phyloP scores from a whole-genome alignment of 2,888 invertebrate genomes.

The Tipula vernalis region DNA sequence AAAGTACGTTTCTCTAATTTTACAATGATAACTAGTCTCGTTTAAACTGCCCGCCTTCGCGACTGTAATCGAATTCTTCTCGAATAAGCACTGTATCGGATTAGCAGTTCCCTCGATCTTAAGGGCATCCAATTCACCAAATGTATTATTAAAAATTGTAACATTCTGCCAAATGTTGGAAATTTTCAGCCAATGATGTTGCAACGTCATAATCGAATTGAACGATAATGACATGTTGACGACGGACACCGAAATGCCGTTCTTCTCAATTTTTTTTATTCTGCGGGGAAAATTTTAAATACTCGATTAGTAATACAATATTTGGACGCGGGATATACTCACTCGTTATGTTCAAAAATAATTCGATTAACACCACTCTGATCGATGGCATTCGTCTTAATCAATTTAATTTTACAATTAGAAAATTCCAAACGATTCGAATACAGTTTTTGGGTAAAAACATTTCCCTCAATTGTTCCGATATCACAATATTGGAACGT shows the following conservation, averaged over 20 bases:
- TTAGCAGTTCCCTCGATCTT: conserved; percentile 21
- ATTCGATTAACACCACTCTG: conserved; percentile 31
- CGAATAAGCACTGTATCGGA: conserved; percentile 26
- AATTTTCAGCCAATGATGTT: conserved; percentile 28
- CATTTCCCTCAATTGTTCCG: conserved; percentile 25
- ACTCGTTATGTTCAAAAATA: conserved; percentile 28
- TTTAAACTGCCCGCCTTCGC: conserved; percentile 27
- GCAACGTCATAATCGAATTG: conserved; percentile 26
- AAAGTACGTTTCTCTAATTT: conserved; percentile 26
- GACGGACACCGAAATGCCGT: conserved; percentile 28
- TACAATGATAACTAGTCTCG: conserved; percentile 26
- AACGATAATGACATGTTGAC: conserved; percentile 25
- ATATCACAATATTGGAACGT: conserved; percentile 29
- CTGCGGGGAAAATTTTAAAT: conserved; percentile 19
- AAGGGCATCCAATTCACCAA: conserved; percentile 26
- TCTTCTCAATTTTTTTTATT: conserved; percentile 27
- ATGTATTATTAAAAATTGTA: conserved; percentile 26
- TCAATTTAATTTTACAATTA: conserved; percentile 24
- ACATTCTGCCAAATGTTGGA: conserved; percentile 25
- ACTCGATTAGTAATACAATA: background rate
- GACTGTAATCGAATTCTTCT: conserved; percentile 27
- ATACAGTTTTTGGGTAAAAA: conserved; percentile 27
- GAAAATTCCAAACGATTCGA: background rate
- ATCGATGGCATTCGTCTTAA: conserved; percentile 31
- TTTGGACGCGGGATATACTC: conserved; percentile 14